Evolutionary conservation across 2,888 invertebrate genomes (phyloP), one percentile per base, ranked within the genome.

Genomic region (Parnassius glacialis): DNA sequence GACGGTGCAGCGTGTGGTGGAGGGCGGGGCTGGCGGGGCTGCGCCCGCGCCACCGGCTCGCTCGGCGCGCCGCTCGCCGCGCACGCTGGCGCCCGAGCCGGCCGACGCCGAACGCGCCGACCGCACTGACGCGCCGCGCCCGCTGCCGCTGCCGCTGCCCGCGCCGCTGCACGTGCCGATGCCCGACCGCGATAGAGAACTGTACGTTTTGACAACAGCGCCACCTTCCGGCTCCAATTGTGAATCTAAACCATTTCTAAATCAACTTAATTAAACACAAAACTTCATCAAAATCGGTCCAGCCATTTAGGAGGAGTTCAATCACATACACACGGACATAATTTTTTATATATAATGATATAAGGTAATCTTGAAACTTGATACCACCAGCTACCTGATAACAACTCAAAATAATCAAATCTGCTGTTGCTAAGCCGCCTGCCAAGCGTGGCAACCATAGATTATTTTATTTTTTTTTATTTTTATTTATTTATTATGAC

Each of bases 21-120:
- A 70, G 69, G 10, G 68, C 63, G 2, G 74, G 70, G 50, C 65
- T 65, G 20, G 61, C 71, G 34, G 62, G 2, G 13, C 41, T 20
- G 65, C 66, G 44, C 91, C 92, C 54, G 90, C 89, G 67, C 90
- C 90, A 59, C 92, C 92, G 20, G 87, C 78, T 12, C 87, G 92
- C 68, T 75, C 88, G 2, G 81, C 84, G 2, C 84, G 92, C 5
- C 85, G 87, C 72, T 82, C 84, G 3, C 84, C 84, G 69, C 83
- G 87, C 65, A 82, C 85, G 68, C 78, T 90, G 83, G 53, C 84
- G 43, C 25, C 67, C 73, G 69, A 69, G 66, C 73, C 67, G 81
- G 67, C 74, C 74, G 60, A 56, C 11, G 25, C 79, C 3, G 84
- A 83, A 64, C 79, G 87, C 62, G 85, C 79, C 3, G 85, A 83